Conservation (phyloP, 1,140 invertebrate genomes). For the Bombyx mandarina region DNA sequence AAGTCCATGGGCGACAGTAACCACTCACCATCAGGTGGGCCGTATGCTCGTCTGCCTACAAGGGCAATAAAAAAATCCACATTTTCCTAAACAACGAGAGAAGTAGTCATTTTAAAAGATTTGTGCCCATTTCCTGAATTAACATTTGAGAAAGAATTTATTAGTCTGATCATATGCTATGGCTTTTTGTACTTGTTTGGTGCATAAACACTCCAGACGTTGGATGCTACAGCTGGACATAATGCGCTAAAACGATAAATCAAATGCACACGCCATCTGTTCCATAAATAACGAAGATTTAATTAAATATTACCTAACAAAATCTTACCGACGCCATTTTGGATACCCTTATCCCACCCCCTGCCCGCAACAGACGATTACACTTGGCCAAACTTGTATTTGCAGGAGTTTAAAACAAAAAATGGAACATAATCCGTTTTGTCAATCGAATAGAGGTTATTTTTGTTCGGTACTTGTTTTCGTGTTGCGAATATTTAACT, state of each 20-base stretch:
- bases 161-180: no score
- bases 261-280: slow-evolving; percentile 42
- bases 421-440: slow-evolving; percentile 1
- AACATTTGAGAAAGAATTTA: no score
- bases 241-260: slow-evolving; percentile 52
- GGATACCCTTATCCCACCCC: slow-evolving; percentile 49
- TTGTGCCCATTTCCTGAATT: no score
- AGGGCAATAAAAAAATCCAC: no score
- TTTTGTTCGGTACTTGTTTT: slow-evolving; percentile 13
- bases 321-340: slow-evolving; percentile 68
- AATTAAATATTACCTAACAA: slow-evolving; percentile 64
- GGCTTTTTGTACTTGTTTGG: no score
- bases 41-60: no score
- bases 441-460: slow-evolving; percentile 3
- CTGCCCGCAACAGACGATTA: slow-evolving; percentile 61
- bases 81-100: no score
- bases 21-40: no score
- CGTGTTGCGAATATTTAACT: slow-evolving; percentile 20
- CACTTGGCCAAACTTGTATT: slow-evolving; percentile 42
- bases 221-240: not conserved
- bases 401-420: slow-evolving; percentile 10
- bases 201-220: no score
- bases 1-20: no score
- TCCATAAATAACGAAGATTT: slow-evolving; percentile 68
- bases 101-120: no score